phyloP scores from a whole-genome alignment of 2,888 invertebrate species.

The Mimachlamys varia region DNA sequence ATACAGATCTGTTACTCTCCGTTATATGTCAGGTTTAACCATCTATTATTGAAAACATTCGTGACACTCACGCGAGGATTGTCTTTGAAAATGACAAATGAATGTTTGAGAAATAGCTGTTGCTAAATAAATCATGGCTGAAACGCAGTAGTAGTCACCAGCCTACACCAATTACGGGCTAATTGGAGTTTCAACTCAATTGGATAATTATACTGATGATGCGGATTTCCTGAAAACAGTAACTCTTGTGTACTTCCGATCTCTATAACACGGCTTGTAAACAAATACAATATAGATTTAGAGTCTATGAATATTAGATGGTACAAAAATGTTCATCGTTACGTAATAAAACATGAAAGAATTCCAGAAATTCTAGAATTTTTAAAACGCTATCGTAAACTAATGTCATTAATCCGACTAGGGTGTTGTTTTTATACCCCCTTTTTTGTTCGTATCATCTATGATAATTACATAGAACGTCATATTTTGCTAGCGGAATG shows the following conservation, averaged over 20 bases:
- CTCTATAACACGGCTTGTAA: too few species aligned
- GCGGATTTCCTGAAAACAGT: neutral
- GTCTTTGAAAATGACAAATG: neutral
- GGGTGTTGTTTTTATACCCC: too few species aligned
- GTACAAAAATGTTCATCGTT: too few species aligned
- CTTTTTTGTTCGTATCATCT: too few species aligned
- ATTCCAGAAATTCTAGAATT: too few species aligned
- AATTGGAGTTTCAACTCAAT: neutral
- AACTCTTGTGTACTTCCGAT: neutral
- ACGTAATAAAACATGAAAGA: too few species aligned
- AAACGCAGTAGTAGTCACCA: neutral
- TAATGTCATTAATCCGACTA: too few species aligned
- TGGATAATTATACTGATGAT: neutral
- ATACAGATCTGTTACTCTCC: neutral
- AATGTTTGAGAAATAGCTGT: neutral
- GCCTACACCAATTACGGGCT: neutral
- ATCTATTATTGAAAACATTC: neutral
- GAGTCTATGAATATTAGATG: too few species aligned
- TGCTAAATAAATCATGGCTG: neutral
- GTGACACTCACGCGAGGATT: neutral
- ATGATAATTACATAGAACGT: too few species aligned
- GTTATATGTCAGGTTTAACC: neutral
- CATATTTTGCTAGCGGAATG: too few species aligned
- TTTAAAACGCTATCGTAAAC: too few species aligned
- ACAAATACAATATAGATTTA: too few species aligned